These are phyloP conservation scores for Popillia japonica DNA, from an alignment of 1,140 invertebrate genomes.

Conservation along the genomic window DNA sequence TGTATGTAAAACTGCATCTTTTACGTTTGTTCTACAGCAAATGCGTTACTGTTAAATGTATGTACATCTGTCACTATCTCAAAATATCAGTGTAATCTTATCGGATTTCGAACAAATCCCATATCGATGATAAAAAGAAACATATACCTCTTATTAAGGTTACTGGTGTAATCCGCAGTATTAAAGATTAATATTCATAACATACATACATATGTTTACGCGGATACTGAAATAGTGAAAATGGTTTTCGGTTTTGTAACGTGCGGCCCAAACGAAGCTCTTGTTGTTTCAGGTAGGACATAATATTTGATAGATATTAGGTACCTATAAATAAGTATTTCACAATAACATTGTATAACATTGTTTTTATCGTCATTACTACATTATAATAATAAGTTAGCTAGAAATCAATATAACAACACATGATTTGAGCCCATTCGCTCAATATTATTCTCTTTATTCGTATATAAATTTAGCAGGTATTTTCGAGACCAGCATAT, in stretches of 20 bases:
- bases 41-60: background rate
- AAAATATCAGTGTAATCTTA: conserved; percentile 8
- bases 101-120: background rate
- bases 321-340: no score
- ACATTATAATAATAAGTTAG: no score
- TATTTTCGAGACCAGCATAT: no score
- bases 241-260: conserved; percentile 94
- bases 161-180: background rate
- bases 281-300: conserved; percentile 86
- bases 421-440: no score
- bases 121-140: background rate
- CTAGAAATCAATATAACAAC: no score
- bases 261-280: conserved; percentile 94
- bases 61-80: background rate
- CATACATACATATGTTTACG: background rate
- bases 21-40: background rate
- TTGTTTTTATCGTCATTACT: no score
- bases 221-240: conserved; percentile 9
- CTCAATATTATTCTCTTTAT: no score
- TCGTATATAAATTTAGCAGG: no score
- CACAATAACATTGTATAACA: no score
- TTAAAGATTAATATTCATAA: background rate
- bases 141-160: background rate
- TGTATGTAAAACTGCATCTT: no score
- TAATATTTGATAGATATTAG: conserved; percentile 36